A percentile compares a stretch with the other conserved stretches of the same genome.
These are phyloP conservation scores for Vollenhovia emeryi DNA, from an alignment of 1,140 invertebrate genomes.

Conservation along the genomic window DNA sequence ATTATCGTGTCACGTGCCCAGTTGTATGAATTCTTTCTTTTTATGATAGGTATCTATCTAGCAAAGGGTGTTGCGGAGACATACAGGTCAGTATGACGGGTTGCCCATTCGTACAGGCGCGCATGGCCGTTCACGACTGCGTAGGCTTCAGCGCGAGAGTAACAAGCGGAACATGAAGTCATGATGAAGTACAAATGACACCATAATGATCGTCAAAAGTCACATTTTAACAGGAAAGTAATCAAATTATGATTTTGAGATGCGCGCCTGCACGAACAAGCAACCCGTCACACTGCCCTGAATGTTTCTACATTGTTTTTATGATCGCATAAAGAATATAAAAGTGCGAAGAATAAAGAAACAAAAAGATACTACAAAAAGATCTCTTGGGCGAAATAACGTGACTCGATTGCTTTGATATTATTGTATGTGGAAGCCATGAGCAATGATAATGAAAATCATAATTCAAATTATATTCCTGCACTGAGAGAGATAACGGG, in stretches of 20 bases:
- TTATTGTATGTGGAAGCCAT: not conserved
- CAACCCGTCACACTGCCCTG: no score
- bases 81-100: no score
- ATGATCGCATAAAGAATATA: not conserved
- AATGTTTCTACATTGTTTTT: not conserved
- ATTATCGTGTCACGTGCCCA: not conserved
- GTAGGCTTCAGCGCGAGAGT: no score
- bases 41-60: not conserved
- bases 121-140: no score
- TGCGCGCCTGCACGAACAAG: no score
- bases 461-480: constrained; percentile 6
- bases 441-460: not conserved
- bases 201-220: no score
- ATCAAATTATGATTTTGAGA: no score
- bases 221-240: no score
- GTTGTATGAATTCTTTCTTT: not conserved
- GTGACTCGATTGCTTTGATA: not conserved
- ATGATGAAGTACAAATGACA: no score
- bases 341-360: not conserved
- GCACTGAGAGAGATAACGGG: not conserved
- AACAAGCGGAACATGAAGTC: no score
- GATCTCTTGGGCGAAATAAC: not conserved
- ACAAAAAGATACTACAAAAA: not conserved
- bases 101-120: no score
- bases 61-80: no score